phyloP scores from a whole-genome alignment of 2,888 invertebrate species.

The Metallyticus violacea region DNA sequence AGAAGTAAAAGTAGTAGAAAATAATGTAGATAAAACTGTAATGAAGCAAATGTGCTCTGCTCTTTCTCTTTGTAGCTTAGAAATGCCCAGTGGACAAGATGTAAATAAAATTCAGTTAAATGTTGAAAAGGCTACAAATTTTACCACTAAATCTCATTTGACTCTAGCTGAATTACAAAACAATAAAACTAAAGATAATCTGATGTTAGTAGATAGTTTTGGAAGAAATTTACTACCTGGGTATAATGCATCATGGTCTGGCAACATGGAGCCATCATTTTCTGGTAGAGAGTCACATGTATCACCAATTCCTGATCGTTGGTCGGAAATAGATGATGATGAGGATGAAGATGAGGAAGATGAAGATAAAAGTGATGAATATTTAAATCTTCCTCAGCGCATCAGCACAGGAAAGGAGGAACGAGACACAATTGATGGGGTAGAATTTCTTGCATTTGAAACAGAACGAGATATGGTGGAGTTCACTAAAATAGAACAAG shows the following conservation, averaged over 20 bases:
- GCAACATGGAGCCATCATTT: neutral
- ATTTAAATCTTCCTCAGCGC: conserved; percentile 2
- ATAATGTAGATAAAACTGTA: neutral
- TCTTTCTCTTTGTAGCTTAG: neutral
- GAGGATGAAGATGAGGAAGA: conserved; percentile 17
- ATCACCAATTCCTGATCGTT: neutral
- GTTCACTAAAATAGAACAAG: conserved; percentile 28
- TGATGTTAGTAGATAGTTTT: neutral
- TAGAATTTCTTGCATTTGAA: conserved; percentile 33
- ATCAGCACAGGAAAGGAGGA: conserved; percentile 32
- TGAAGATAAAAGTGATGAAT: conserved; percentile 5
- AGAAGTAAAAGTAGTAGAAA: neutral
- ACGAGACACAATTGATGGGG: conserved; percentile 33
- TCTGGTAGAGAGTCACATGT: neutral
- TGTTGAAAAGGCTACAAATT: neutral
- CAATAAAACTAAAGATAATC: neutral
- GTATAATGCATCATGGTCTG: neutral
- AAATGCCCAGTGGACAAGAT: neutral
- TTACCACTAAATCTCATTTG: neutral
- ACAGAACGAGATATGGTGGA: conserved; percentile 33
- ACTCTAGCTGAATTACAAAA: neutral
- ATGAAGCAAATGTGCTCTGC: neutral
- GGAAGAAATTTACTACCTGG: neutral
- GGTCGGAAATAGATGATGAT: conserved; percentile 8
- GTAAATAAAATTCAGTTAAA: neutral